Evolutionary conservation across 1,140 invertebrate genomes (phyloP), one percentile per base, ranked within the genome.

Genomic region (Dinoponera quadriceps): DNA sequence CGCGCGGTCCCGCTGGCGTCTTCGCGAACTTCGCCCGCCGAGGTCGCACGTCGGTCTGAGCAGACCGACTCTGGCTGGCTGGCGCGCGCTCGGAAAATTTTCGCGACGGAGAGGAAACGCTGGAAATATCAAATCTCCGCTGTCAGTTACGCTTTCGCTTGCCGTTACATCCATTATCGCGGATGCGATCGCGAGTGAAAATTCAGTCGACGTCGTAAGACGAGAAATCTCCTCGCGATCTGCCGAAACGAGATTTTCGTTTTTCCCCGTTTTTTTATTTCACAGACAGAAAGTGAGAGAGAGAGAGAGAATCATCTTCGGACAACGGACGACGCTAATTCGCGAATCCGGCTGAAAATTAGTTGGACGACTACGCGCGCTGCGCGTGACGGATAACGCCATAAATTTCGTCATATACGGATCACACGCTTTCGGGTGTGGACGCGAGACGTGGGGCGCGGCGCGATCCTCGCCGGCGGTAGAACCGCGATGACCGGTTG

Each of bases 311-410:
- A 68, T 49, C 5, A 16, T 2, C 29, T n/a, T 18, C 29, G 48
- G 16, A n/a, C 65, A 4, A 7, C 14, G 22, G 51, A 38, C 65
- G 78, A 55, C 65, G 86, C 72, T 75, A 65, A 88, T 87, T 65
- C 74, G 55, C 54, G 63, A 68, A 86, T 80, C 73, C 38, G 57
- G 81, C 81, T 86, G 44, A 78, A 88, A 88, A 88, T 88, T 85
- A 82, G 86, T 77, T 33, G 62, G 27, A 60, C 62, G 65, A 48
- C 78, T 59, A 51, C 38, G 65, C 44, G 71, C 55, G 69, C 63
- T 85, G 86, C 54, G 82, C 57, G 71, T 91, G 89, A 90, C 89
- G 89, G 84, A 91, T 88, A 85, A 85, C 85, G 81, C 90, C 81
- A 90, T 91, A 90, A 91, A 91, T 91, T 88, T 82, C 83, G 62